Percentiles rank a stretch among this genome's conserved stretches.
These are phyloP conservation scores for Andricus curvator DNA, from an alignment of 2,888 invertebrate species.

Conservation along the genomic window DNA sequence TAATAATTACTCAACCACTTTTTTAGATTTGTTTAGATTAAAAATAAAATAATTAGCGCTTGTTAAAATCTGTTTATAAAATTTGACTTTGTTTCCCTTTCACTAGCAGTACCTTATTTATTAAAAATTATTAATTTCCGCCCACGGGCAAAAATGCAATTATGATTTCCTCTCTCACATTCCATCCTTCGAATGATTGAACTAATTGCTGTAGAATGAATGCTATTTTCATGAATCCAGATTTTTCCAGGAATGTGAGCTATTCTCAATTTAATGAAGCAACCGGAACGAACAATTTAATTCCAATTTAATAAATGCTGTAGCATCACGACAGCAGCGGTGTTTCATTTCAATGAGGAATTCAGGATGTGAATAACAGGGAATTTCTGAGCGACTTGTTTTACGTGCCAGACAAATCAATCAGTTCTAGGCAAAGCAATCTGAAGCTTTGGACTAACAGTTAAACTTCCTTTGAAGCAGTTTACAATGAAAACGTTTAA, in stretches of 20 bases:
- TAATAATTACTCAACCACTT: no score
- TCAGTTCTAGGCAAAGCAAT: slow-evolving; percentile 40
- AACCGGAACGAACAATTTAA: slow-evolving; percentile 66
- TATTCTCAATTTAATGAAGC: slow-evolving; percentile 17
- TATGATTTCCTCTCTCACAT: slow-evolving; percentile 3
- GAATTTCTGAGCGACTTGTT: slow-evolving; percentile 16
- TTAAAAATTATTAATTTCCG: not conserved
- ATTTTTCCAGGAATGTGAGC: slow-evolving; percentile 34
- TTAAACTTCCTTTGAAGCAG: slow-evolving; percentile 44
- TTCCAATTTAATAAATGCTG: slow-evolving; percentile 68
- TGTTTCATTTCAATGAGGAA: slow-evolving; percentile 68
- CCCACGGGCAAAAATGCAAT: not conserved
- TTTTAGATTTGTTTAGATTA: no score
- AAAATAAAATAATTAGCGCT: no score
- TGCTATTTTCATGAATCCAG: slow-evolving; percentile 27
- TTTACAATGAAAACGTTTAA: slow-evolving; percentile 6
- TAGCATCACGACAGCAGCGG: slow-evolving; percentile 62
- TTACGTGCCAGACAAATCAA: slow-evolving; percentile 42
- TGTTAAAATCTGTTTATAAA: no score
- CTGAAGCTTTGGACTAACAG: slow-evolving; percentile 28
- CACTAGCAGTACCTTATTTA: not conserved
- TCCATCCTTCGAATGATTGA: slow-evolving; percentile 15
- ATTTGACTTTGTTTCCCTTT: no score
- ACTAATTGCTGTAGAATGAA: slow-evolving; percentile 21
- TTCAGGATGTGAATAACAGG: slow-evolving; percentile 60